Evolutionary conservation across 2,888 invertebrate species (phyloP).

Genomic region (Operophtera brumata): DNA sequence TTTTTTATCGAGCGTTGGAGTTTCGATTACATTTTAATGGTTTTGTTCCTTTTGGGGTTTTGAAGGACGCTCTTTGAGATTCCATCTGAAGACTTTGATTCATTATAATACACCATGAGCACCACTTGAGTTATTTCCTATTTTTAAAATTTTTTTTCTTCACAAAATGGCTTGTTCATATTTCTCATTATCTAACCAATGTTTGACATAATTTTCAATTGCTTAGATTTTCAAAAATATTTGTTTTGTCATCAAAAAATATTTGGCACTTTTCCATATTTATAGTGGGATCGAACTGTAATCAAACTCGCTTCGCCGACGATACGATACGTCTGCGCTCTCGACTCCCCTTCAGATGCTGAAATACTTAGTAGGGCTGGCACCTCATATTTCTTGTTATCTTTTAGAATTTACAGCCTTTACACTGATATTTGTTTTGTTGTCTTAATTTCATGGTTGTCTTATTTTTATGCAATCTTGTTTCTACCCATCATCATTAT

Average conservation of each 20-base stretch:
- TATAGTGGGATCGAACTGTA: slow-evolving; percentile 16
- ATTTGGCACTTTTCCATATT: slow-evolving; percentile 4
- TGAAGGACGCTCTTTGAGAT: slow-evolving; percentile 23
- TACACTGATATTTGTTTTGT: too few relatives aligned
- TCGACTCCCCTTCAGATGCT: slow-evolving; percentile 15
- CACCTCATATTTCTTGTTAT: neutral
- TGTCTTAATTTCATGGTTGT: too few relatives aligned
- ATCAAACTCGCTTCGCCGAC: slow-evolving; percentile 15
- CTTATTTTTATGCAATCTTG: too few relatives aligned
- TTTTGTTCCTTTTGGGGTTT: slow-evolving; percentile 37
- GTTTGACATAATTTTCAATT: too few relatives aligned
- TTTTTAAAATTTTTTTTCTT: neutral
- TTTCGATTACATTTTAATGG: slow-evolving; percentile 48
- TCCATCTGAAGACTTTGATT: slow-evolving; percentile 11
- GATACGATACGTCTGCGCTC: slow-evolving; percentile 7
- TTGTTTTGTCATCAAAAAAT: slow-evolving; percentile 12
- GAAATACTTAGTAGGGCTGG: slow-evolving; percentile 15
- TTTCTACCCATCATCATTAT: too few relatives aligned
- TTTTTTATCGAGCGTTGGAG: slow-evolving; percentile 33
- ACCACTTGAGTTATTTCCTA: neutral
- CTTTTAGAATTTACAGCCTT: too few relatives aligned
- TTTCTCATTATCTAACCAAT: neutral
- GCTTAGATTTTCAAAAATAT: too few relatives aligned
- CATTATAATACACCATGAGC: neutral
- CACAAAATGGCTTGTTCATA: neutral